Percentiles rank a stretch among this genome's conserved stretches.
These are phyloP conservation scores for Ophonus ardosiacus DNA, from an alignment of 2,888 invertebrate genomes.

Conservation along the genomic window DNA sequence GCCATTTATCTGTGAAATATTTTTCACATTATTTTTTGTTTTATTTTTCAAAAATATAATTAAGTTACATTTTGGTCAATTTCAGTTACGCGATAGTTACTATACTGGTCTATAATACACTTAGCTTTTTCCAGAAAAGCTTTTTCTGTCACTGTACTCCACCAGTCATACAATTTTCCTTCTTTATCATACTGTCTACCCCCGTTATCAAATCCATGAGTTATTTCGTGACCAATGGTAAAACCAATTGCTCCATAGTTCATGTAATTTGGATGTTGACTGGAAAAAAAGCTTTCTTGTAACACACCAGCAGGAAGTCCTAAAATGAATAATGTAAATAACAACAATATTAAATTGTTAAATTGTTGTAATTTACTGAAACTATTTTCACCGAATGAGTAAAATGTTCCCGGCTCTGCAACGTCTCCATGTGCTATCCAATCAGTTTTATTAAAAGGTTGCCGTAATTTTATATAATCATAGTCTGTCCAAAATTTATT, in stretches of 20 bases:
- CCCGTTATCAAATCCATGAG: conserved; percentile 93
- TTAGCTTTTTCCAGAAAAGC: conserved; percentile 84
- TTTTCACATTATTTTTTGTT: neutral
- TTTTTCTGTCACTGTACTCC: conserved; percentile 89
- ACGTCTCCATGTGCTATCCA: conserved; percentile 91
- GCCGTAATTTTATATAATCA: conserved; percentile 85
- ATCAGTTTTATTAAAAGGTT: conserved; percentile 90
- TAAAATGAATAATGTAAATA: conserved; percentile 73
- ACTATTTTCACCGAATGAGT: conserved; percentile 90
- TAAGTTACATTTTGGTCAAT: conserved; percentile 74
- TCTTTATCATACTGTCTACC: conserved; percentile 95
- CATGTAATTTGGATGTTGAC: conserved; percentile 92
- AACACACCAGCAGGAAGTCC: conserved; percentile 96
- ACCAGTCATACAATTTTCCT: conserved; percentile 92
- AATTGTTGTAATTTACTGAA: conserved; percentile 17
- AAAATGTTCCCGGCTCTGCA: conserved; percentile 91
- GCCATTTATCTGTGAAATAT: conserved; percentile 86
- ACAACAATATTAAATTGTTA: neutral
- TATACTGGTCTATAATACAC: conserved; percentile 92
- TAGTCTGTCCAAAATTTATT: conserved; percentile 89
- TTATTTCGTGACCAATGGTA: conserved; percentile 96
- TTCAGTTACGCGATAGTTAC: conserved; percentile 90
- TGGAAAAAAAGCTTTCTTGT: conserved; percentile 94
- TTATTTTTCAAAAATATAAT: too few species aligned
- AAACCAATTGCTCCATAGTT: too few species aligned